These are phyloP conservation scores for Tenthredo livida DNA, from an alignment of 2,888 invertebrate genomes.

Conservation along the genomic window DNA sequence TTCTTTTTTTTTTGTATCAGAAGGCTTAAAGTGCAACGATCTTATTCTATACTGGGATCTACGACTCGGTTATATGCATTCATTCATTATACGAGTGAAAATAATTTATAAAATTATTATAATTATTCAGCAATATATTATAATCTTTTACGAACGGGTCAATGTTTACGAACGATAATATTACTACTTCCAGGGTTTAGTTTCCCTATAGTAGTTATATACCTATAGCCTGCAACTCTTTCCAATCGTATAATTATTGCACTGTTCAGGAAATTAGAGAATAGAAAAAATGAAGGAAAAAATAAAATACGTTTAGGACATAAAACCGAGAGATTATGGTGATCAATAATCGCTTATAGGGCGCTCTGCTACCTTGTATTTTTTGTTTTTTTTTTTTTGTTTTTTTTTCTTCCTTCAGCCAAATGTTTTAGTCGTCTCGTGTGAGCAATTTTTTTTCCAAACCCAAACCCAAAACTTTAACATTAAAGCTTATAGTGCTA, in stretches of 20 bases:
- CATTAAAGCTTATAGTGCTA: not conserved
- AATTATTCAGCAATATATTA: not conserved
- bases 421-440: conserved; percentile 23
- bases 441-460: not conserved
- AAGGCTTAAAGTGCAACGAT: not conserved
- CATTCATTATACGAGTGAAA: not conserved
- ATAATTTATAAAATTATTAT: not conserved
- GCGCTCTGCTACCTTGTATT: not conserved
- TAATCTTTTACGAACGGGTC: not conserved
- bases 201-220: not conserved
- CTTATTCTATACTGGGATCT: not conserved
- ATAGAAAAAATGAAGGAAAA: not conserved
- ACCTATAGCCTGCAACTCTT: not conserved
- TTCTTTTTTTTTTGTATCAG: not conserved
- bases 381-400: not conserved
- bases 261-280: not conserved
- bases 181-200: not conserved
- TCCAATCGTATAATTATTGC: conserved; percentile 13
- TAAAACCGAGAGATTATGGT: conserved; percentile 33
- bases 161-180: not conserved
- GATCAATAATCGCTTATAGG: conserved; percentile 42
- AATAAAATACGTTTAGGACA: not conserved
- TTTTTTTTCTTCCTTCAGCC: not conserved
- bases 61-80: not conserved
- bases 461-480: not conserved